phyloP scores from a whole-genome alignment of 2,888 invertebrate species.

The Acleris literana region DNA sequence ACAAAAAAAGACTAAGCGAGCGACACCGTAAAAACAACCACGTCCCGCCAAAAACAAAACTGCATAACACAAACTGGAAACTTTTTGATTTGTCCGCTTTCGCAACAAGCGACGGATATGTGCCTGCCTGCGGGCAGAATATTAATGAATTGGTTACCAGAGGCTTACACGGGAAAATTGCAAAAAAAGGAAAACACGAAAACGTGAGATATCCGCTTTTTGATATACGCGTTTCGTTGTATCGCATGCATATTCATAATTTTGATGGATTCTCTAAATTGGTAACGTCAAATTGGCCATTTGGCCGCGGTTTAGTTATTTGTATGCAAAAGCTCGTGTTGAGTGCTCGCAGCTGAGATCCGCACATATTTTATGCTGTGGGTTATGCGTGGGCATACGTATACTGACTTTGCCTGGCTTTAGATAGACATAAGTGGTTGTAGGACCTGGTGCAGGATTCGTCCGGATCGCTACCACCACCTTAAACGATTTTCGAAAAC shows the following conservation, averaged over 20 bases:
- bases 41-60: conserved; percentile 41
- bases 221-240: conserved; percentile 36
- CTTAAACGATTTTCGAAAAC: too few species aligned
- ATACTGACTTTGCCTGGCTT: too few species aligned
- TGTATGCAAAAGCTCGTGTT: conserved; percentile 16
- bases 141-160: conserved; percentile 60
- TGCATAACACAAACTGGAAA: conserved; percentile 44
- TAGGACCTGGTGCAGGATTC: too few species aligned
- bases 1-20: conserved; percentile 27
- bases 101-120: conserved; percentile 42
- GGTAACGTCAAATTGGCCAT: conserved; percentile 28
- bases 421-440: too few species aligned
- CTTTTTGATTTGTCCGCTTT: conserved; percentile 47
- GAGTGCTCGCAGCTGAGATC: conserved; percentile 4
- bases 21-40: conserved; percentile 36
- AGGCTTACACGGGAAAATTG: conserved; percentile 36
- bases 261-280: conserved; percentile 45
- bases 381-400: not conserved
- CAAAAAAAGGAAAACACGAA: conserved; percentile 38
- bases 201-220: conserved; percentile 41
- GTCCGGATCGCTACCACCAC: too few species aligned
- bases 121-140: conserved; percentile 48
- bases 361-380: not conserved
- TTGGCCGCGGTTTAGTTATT: conserved; percentile 23
- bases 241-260: conserved; percentile 60